Base-by-base conservation (phyloP, 1,140 invertebrate species). In the Paraescarpia echinospica region DNA sequence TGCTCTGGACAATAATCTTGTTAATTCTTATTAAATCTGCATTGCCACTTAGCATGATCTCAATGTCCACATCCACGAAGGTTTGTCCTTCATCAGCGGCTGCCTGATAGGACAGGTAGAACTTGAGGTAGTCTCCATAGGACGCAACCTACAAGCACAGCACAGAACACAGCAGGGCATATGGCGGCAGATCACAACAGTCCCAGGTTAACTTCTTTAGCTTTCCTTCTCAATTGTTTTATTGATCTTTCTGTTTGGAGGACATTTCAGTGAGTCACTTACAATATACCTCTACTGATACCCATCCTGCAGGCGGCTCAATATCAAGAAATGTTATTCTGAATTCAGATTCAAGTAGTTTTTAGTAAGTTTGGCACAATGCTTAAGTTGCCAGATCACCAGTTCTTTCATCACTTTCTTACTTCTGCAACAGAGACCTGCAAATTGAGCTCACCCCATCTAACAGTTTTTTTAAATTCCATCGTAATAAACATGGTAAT, bases 91-190 rank as follows among this genome's bases (percentile, higher is more conserved):
- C 96, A 18, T 97, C 96, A 34, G 96, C 94, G 9, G 97, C 97
- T 1, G 93, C 94, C n/a, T 96, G 96, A 94, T 97, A 98, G 90
- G 97, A 96, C 94, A 98, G 97, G 0, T 97, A 98, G 93, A 98
- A 97, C 9, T 97, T 97, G 8, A 99, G 95, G 88, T 97, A 97
- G 1, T 98, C 98, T n/a, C 98, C 98, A 95, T 99, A 99, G 2
- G 98, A 98, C 48, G 97, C 97, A 9, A 99, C 96, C 96, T 97
- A 93, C 35, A 95, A 95, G 90, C 92, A 93, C 92, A 92, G 34
- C 92, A 34, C 4, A 41, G 41, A 12, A 89, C 34, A 35, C 27
- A 33, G 51, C 41, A 92, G 34, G 59, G 92, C 34, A 89, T 4
- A 27, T 90, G 8, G 35, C 4, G n/a, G n/a, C 9, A 77, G 59